Conservation (phyloP, 2,888 invertebrate species). For the Cordylochernes scorpioides region DNA sequence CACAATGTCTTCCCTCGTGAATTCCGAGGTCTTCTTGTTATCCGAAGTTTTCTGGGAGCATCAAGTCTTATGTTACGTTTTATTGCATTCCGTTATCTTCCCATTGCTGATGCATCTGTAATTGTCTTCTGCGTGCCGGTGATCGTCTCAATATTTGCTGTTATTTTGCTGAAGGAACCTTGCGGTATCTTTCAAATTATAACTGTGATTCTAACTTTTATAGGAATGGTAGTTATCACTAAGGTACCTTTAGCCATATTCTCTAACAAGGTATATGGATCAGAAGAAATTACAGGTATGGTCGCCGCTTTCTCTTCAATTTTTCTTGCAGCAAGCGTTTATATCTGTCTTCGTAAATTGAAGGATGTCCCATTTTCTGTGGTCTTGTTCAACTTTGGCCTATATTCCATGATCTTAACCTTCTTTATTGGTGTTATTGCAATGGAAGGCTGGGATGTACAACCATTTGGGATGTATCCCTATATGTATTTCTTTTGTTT, state of each 20-base stretch:
- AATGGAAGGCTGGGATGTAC: neutral
- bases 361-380: conserved; percentile 1
- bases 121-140: conserved; percentile 2
- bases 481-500: neutral
- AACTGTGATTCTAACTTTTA: conserved; percentile 49
- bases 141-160: neutral
- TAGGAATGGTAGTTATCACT: conserved; percentile 60
- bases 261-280: neutral
- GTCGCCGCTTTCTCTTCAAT: conserved; percentile 59
- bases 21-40: neutral
- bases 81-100: conserved; percentile 1
- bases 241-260: conserved; percentile 37
- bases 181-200: conserved; percentile 58
- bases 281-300: conserved; percentile 37
- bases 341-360: neutral
- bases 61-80: neutral
- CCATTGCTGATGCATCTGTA: neutral
- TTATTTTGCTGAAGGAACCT: conserved; percentile 30
- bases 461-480: no score
- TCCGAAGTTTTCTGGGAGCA: neutral
- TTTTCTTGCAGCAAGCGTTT: conserved; percentile 28
- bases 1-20: neutral
- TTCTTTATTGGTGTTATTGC: neutral
- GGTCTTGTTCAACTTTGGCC: conserved; percentile 2
- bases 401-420: neutral